These are phyloP conservation scores for Camelus bactrianus DNA, from an alignment of 2,113 vertebrate genomes.

Conservation along the genomic window DNA sequence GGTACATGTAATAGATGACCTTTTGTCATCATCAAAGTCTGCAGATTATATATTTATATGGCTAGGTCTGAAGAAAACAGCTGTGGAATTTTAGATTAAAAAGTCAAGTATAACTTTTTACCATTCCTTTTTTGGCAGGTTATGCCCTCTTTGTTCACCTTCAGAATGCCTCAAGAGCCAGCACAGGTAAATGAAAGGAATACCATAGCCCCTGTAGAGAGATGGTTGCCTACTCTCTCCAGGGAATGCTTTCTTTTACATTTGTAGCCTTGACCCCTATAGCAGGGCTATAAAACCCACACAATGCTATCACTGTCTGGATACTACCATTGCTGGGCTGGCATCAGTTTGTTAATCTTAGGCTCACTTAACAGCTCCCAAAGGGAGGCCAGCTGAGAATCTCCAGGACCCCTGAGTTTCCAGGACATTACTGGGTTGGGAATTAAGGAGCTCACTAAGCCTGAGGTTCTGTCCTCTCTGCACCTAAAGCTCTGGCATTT, in stretches of 20 bases:
- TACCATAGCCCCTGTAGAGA: neutral
- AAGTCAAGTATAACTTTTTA: neutral
- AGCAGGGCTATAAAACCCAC: neutral
- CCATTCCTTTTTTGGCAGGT: conserved; percentile 25
- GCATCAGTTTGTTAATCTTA: neutral
- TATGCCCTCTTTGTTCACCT: conserved; percentile 51
- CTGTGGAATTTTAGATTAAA: neutral
- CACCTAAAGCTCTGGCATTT: neutral
- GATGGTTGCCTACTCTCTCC: neutral
- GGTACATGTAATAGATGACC: neutral
- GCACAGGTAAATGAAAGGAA: conserved; percentile 63
- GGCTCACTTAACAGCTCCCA: neutral
- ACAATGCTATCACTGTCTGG: neutral
- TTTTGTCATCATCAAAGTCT: neutral
- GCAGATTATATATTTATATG: neutral
- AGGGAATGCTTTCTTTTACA: neutral
- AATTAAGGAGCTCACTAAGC: neutral
- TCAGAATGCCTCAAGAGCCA: conserved; percentile 72
- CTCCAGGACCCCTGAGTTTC: neutral
- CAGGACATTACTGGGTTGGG: neutral
- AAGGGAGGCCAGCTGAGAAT: neutral
- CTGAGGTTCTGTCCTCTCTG: neutral
- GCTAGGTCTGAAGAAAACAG: neutral
- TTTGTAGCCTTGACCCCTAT: neutral
- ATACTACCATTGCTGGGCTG: neutral